phyloP scores from a whole-genome alignment of 1,140 invertebrate genomes.

The fruit fly (Drosophila melanogaster) region DNA sequence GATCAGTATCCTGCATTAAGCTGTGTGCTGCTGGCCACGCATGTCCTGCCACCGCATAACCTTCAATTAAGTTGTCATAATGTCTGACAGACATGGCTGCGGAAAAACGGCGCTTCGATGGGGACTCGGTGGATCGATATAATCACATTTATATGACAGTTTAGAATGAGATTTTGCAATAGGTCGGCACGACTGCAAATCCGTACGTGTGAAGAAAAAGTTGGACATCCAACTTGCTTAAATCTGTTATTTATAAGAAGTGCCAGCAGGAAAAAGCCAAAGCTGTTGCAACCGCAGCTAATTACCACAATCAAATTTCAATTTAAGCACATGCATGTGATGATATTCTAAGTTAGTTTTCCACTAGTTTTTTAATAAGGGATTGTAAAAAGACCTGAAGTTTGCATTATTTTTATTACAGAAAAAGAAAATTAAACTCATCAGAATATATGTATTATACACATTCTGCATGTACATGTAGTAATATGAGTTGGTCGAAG shows the following conservation, averaged over 20 bases:
- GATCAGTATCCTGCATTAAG: constrained; percentile 24
- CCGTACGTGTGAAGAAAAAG: constrained; percentile 13
- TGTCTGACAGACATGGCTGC: constrained; percentile 28
- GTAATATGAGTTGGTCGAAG: too few species aligned
- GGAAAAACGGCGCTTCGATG: neutral
- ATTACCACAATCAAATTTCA: constrained; percentile 30
- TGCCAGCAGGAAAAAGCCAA: constrained; percentile 4
- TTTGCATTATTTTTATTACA: too few species aligned
- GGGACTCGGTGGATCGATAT: constrained; percentile 20
- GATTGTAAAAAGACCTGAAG: too few species aligned
- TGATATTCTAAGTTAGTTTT: neutral
- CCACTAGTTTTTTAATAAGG: too few species aligned
- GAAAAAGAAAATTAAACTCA: too few species aligned
- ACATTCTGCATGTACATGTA: too few species aligned
- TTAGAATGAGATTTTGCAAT: constrained; percentile 40
- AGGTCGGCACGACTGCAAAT: constrained; percentile 16
- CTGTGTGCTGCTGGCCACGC: constrained; percentile 8
- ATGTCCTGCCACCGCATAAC: constrained; percentile 31
- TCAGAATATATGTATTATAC: too few species aligned
- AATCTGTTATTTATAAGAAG: constrained; percentile 34
- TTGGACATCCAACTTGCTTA: constrained; percentile 17
- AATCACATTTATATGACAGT: constrained; percentile 48
- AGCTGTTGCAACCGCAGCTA: constrained; percentile 4
- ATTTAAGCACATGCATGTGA: constrained; percentile 10
- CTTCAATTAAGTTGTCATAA: constrained; percentile 70